A percentile compares a stretch with the other conserved stretches of the same genome.
Conservation (phyloP, 2,113 vertebrate genomes). For the Merops nubicus region DNA sequence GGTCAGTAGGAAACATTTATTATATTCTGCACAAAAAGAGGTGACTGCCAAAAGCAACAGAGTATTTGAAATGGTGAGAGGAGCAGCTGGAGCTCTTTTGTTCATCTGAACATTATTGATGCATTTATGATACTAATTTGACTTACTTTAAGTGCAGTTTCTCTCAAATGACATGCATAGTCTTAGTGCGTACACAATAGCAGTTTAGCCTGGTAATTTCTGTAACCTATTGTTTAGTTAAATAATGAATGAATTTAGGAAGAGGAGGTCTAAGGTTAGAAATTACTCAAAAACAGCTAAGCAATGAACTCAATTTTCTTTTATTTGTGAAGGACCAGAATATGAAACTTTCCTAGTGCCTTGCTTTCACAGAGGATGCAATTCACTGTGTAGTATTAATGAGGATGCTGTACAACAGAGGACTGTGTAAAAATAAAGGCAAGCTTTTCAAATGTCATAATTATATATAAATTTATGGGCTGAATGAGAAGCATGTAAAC, state of each 20-base stretch:
- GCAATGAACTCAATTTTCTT: not conserved
- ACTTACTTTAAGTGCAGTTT: not conserved
- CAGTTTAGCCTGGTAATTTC: not conserved
- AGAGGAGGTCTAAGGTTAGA: not conserved
- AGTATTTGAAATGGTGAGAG: not conserved
- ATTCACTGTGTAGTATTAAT: not conserved
- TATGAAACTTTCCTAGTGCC: not conserved
- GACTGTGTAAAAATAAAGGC: not conserved
- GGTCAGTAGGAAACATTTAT: not conserved
- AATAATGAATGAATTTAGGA: not conserved
- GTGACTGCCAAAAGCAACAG: not conserved
- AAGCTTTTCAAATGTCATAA: not conserved
- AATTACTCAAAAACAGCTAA: not conserved
- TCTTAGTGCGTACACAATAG: not conserved
- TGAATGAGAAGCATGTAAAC: not conserved
- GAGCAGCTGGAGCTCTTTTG: not conserved
- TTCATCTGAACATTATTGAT: not conserved
- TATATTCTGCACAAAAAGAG: not conserved
- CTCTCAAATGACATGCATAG: not conserved
- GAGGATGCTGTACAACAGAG: not conserved
- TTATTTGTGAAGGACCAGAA: not conserved
- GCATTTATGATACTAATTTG: not conserved
- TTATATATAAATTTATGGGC: not conserved
- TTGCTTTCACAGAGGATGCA: not conserved
- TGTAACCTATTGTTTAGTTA: not conserved